A percentile compares a stretch with the other conserved stretches of the same genome.
Conservation (phyloP, 2,797 vertebrate genomes). For the Notamacropus eugenii region DNA sequence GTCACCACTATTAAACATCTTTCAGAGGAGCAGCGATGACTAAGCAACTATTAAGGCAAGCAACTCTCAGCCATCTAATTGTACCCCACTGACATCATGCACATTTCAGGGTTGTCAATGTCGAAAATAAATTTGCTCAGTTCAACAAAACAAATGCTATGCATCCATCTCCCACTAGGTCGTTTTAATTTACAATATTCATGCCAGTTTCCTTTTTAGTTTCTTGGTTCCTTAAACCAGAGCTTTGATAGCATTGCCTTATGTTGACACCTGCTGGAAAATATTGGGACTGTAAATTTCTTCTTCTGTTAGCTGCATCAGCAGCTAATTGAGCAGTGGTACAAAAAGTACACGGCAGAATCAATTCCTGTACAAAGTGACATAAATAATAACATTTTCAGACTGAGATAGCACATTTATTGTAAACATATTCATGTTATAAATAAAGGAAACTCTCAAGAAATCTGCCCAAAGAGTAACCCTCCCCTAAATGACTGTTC, state of each 20-base stretch:
- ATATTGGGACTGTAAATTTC: constrained; percentile 73
- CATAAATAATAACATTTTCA: constrained; percentile 16
- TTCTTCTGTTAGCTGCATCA: constrained; percentile 8
- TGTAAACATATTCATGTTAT: no score
- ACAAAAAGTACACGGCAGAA: constrained; percentile 51
- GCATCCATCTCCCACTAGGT: constrained; percentile 57
- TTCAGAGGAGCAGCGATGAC: neutral
- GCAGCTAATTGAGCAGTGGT: constrained; percentile 60
- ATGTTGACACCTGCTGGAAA: constrained; percentile 88
- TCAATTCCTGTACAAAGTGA: constrained; percentile 56
- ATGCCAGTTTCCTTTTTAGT: constrained; percentile 65
- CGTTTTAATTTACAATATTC: constrained; percentile 75
- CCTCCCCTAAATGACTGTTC: no score
- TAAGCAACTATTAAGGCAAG: constrained; percentile 13
- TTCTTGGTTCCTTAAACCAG: constrained; percentile 59
- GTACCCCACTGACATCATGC: constrained; percentile 10
- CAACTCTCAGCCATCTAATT: constrained; percentile 35
- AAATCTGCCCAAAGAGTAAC: no score
- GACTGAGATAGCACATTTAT: constrained; percentile 29
- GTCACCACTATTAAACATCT: neutral
- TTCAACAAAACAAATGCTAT: constrained; percentile 49
- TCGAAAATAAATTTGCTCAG: constrained; percentile 48
- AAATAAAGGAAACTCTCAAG: no score
- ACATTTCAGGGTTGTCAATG: constrained; percentile 13
- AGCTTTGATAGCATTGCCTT: constrained; percentile 83